Base-by-base conservation (phyloP, 2,888 invertebrate species). In the Drosophila melanocephala region DNA sequence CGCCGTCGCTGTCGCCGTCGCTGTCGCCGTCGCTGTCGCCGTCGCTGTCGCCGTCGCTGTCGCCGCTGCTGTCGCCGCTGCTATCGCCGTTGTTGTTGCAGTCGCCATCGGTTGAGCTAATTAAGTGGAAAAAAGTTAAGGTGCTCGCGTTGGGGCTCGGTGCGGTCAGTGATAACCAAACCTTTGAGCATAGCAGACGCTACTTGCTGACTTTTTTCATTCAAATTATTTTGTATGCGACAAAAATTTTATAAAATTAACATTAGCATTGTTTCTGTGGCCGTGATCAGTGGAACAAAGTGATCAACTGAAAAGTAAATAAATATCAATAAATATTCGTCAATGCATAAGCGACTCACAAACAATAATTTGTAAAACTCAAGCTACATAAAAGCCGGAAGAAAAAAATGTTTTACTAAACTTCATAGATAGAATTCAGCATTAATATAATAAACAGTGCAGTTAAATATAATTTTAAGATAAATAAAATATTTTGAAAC, bases 151-250 rank as follows among this genome's bases (percentile, higher is more conserved):
- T 61, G 53, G n/a, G 33, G 14, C 10, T 73, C 42, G 52, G 35
- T 56, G 52, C 64, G 35, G 69, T 75, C 80, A 87, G 87, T 87
- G 88, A 87, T 89, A 87, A 87, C 71, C 77, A 77, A 71, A 70
- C 66, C 63, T 76, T 65, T 71, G 58, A 53, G 72, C 58, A 52
- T 35, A 63, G 39, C 77, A 59, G 86, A 71, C 72, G 84, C 66
- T 61, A 14, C 52, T 59, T 42, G 67, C 62, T 69, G 44, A 14
- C 30, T 32, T 16, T 30, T 19, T 30, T 9, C 7, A 57, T 16
- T 32, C 3, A 1, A n/a, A 28, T 19, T 39, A n/a, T 14, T 28
- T 28, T 47, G 56, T 0, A 0, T 28, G 12, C 26, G 14, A 37
- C 4, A 28, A 10, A 10, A 47, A 26, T 7, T 37, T 37, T n/a